Conservation (phyloP, 2,113 vertebrate species). For the Percopsis transmontana region DNA sequence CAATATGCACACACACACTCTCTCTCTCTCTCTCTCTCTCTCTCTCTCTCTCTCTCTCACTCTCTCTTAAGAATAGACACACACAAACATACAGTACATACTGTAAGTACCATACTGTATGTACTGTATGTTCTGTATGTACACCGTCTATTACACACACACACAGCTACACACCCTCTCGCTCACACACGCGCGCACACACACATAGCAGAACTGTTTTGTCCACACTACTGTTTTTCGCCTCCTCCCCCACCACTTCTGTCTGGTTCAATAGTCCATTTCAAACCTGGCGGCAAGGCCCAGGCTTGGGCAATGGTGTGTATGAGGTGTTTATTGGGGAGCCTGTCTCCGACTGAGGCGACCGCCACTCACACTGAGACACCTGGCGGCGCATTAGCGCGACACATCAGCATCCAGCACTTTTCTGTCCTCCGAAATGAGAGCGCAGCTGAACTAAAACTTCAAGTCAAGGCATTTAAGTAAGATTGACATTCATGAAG, state of each 20-base stretch:
- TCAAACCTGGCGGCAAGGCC: slow-evolving; percentile 11
- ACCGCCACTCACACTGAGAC: neutral
- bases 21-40: neutral
- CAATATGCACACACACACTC: slow-evolving; percentile 6
- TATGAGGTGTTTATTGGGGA: slow-evolving; percentile 26
- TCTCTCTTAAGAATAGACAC: neutral
- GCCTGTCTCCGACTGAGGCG: slow-evolving; percentile 5
- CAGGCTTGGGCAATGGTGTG: slow-evolving; percentile 15
- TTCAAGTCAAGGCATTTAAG: no score
- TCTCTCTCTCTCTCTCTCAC: neutral
- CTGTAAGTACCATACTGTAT: neutral
- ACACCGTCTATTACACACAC: neutral
- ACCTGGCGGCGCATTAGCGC: neutral
- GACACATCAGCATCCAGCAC: no score
- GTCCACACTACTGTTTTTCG: slow-evolving; percentile 60
- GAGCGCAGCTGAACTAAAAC: no score
- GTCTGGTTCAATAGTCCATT: slow-evolving; percentile 47
- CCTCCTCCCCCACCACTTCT: slow-evolving; percentile 60
- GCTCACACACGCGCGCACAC: slow-evolving; percentile 1
- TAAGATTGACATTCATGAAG: no score
- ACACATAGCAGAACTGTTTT: slow-evolving; percentile 34
- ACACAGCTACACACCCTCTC: slow-evolving; percentile 1
- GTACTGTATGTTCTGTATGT: neutral
- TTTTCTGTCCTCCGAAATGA: no score
- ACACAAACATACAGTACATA: neutral